Evolutionary conservation across 2,888 invertebrate species (phyloP), one percentile per base, ranked within the genome.

Genomic region (Eudasyphora cyanicolor): DNA sequence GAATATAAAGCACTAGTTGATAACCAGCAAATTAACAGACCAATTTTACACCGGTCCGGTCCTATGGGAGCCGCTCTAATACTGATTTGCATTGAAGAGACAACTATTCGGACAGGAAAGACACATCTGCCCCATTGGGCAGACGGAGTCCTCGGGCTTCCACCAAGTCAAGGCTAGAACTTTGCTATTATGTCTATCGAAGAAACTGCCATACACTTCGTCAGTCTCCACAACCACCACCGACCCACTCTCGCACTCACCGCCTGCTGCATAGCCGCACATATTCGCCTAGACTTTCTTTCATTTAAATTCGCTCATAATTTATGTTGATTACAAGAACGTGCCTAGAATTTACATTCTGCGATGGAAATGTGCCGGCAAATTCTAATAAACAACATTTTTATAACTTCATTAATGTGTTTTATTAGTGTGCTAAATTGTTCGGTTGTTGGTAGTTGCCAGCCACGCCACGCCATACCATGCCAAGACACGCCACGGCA

Each of bases 321-420:
- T 81, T 84, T 81, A 81, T 84, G 81, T 81, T 84, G 80, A 84
- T 84, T 84, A 78, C 81, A 29, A 8, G 75, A 81, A 84, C 84
- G 84, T 84, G 84, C 67, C 73, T 51, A 49, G 81, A 76, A 84
- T 84, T 75, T 67, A 54, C 12, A 7, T 38, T 77, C 32, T 70
- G 21, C 29, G 8, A 64, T 17, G 60, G 19, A 27, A 57, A 29
- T n/a, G 38, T 38, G 42, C 14, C 10, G 76, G 57, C 38, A 70
- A 27, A 71, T 49, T 24, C 49, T 54, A 51, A 27, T 54, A 74
- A 70, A 77, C 35, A 29, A 75, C 35, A 71, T 49, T 75, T n/a
- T 80, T 84, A 78, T 78, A 84, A 81, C 80, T 84, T 78, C 75
- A 84, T 84, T 84, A 78, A 78, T 32, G 54, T 75, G 57, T 49